Conservation (phyloP, 2,888 invertebrate species). For the Acanthoscelides obtectus region DNA sequence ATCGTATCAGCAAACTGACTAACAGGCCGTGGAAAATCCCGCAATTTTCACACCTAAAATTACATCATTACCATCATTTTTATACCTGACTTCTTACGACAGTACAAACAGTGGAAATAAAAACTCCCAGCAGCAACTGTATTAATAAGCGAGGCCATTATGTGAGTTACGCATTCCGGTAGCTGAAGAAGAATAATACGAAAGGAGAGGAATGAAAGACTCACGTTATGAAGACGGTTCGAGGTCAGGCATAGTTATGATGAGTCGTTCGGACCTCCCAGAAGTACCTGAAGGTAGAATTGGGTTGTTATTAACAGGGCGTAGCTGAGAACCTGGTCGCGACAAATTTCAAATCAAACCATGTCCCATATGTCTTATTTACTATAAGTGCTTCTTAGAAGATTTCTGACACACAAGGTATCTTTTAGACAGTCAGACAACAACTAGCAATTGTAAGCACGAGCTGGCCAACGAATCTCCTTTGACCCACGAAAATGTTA, state of each 20-base stretch:
- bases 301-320: background rate
- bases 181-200: background rate
- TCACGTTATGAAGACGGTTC: background rate
- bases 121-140: background rate
- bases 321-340: background rate
- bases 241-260: background rate
- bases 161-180: background rate
- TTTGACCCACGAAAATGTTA: too few species aligned
- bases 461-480: too few species aligned
- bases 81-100: slow-evolving; percentile 9
- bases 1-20: slow-evolving; percentile 11
- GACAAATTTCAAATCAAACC: too few species aligned
- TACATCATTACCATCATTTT: slow-evolving; percentile 18
- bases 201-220: background rate
- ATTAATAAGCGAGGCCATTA: background rate
- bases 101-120: background rate
- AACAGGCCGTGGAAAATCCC: slow-evolving; percentile 18
- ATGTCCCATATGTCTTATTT: too few species aligned
- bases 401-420: too few species aligned
- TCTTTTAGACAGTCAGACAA: too few species aligned
- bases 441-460: too few species aligned
- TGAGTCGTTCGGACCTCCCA: background rate
- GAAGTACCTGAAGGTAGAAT: background rate
- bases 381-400: too few species aligned
- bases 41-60: slow-evolving; percentile 14